phyloP scores from a whole-genome alignment of 2,113 vertebrate species.

The Nycticryphes semicollaris region DNA sequence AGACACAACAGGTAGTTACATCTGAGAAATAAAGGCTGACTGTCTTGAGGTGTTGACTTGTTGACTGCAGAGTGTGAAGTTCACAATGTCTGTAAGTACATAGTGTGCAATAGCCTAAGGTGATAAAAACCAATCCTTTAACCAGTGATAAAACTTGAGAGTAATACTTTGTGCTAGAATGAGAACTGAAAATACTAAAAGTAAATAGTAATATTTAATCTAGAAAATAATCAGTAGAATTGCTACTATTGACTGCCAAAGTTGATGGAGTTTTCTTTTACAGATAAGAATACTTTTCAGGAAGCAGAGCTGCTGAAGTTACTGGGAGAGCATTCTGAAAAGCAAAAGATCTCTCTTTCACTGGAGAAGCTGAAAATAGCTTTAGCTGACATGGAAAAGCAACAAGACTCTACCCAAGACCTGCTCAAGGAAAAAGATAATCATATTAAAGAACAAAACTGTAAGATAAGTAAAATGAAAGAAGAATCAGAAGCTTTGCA shows the following conservation, averaged over 20 bases:
- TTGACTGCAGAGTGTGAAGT: neutral
- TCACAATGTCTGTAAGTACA: neutral
- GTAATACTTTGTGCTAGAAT: neutral
- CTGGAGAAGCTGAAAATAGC: slow-evolving; percentile 78
- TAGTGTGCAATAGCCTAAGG: neutral
- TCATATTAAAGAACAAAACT: slow-evolving; percentile 76
- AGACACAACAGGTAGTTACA: neutral
- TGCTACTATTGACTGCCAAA: neutral
- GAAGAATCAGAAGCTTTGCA: slow-evolving; percentile 77
- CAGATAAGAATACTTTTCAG: slow-evolving; percentile 82
- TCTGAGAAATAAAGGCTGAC: neutral
- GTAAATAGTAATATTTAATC: neutral
- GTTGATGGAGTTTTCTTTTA: neutral
- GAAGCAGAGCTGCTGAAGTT: slow-evolving; percentile 78
- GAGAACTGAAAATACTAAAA: neutral
- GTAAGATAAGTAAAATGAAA: slow-evolving; percentile 70
- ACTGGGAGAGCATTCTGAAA: slow-evolving; percentile 79
- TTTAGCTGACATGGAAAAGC: slow-evolving; percentile 80
- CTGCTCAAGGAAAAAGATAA: slow-evolving; percentile 82
- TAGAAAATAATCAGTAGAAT: neutral
- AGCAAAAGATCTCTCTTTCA: slow-evolving; percentile 70
- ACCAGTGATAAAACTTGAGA: neutral
- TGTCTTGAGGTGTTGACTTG: neutral
- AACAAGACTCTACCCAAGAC: slow-evolving; percentile 72
- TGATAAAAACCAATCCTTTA: neutral